These are phyloP conservation scores for Corella eumyota DNA, from an alignment of 23 tunicate genomes.

Conservation along the genomic window DNA sequence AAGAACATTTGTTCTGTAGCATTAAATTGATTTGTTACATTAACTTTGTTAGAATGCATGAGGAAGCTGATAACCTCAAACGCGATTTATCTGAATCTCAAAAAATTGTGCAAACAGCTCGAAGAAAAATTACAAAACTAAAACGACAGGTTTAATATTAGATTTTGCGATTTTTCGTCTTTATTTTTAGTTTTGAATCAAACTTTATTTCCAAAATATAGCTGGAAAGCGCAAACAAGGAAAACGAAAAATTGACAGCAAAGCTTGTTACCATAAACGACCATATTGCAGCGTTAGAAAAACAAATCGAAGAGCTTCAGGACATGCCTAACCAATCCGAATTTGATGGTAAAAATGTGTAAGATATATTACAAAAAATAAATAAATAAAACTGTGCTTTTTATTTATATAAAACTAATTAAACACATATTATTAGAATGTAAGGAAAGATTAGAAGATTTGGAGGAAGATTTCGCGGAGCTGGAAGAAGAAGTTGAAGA, in stretches of 20 bases:
- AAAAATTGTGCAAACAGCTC: slow-evolving; percentile 15
- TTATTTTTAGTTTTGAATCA: too few relatives aligned
- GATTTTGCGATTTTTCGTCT: too few relatives aligned
- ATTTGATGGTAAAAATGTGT: slow-evolving; percentile 14
- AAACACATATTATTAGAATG: slow-evolving; percentile 3
- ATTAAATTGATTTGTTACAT: too few relatives aligned
- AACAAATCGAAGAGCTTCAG: slow-evolving; percentile 26
- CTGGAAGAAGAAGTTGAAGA: slow-evolving; percentile 17
- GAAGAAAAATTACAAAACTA: slow-evolving; percentile 27
- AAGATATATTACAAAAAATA: too few relatives aligned
- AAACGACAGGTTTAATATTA: slow-evolving; percentile 42
- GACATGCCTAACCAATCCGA: slow-evolving; percentile 32
- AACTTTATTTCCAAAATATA: too few relatives aligned
- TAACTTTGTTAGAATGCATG: slow-evolving; percentile 41
- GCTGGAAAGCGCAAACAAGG: slow-evolving; percentile 22
- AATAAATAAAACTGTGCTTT: too few relatives aligned
- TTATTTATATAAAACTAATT: too few relatives aligned
- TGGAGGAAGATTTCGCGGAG: slow-evolving; percentile 19
- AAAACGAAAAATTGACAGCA: slow-evolving; percentile 35
- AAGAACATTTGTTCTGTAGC: too few relatives aligned
- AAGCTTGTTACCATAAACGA: slow-evolving; percentile 14
- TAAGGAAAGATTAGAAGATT: slow-evolving; percentile 17
- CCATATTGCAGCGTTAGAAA: slow-evolving; percentile 14
- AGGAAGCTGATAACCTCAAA: slow-evolving; percentile 18
- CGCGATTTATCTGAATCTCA: slow-evolving; percentile 21